phyloP scores from a whole-genome alignment of 2,888 invertebrate species.

The Noctua janthe region DNA sequence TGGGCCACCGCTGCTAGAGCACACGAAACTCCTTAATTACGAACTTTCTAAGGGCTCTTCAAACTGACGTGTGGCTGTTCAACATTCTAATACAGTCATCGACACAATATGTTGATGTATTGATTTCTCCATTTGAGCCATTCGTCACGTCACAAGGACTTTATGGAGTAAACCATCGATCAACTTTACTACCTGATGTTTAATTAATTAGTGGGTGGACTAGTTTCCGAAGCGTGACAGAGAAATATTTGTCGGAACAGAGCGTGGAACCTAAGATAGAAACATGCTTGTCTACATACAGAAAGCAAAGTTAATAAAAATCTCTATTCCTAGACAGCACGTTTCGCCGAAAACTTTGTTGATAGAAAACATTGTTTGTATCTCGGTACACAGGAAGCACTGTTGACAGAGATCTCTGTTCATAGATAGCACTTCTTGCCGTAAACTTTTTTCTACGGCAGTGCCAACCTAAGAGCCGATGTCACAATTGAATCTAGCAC shows the following conservation, averaged over 20 bases:
- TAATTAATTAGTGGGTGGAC: neutral
- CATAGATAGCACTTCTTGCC: no score
- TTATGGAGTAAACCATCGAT: slow-evolving; percentile 13
- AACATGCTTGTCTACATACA: no score
- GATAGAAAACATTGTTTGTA: no score
- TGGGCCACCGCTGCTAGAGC: no score
- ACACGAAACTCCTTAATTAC: neutral
- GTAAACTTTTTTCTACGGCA: neutral
- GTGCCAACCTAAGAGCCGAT: neutral
- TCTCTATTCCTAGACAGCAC: no score
- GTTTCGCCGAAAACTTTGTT: no score
- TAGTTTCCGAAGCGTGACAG: neutral
- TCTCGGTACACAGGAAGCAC: no score
- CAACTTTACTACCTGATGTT: neutral
- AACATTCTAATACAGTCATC: neutral
- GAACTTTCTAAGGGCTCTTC: neutral
- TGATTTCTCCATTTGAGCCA: slow-evolving; percentile 45
- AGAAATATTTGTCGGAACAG: neutral
- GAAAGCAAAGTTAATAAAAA: no score
- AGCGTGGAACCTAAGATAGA: no score
- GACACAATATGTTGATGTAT: slow-evolving; percentile 12
- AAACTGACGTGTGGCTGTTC: slow-evolving; percentile 1
- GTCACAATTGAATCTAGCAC: neutral
- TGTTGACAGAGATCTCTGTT: no score
- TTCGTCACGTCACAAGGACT: slow-evolving; percentile 42